These are phyloP conservation scores for Campylomormyrus tamandua DNA, from an alignment of 2,113 vertebrate species.

Conservation along the genomic window DNA sequence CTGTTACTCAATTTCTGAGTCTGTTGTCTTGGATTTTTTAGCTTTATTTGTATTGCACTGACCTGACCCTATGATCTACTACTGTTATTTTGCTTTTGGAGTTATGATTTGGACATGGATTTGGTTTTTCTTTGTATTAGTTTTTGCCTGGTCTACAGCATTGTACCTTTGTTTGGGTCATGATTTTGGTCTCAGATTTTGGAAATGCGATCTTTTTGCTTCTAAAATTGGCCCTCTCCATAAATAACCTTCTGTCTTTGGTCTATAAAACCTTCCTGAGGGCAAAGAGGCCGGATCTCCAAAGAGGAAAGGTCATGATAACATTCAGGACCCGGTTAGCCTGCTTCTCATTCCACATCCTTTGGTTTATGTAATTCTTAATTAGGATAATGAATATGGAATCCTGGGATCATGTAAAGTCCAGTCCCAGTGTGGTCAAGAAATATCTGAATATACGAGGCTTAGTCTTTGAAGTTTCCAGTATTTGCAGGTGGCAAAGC, in stretches of 20 bases:
- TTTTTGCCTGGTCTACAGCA: neutral
- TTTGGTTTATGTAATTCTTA: neutral
- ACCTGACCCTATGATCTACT: neutral
- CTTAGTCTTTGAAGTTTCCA: neutral
- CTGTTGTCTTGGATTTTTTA: neutral
- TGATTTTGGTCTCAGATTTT: neutral
- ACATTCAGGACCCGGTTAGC: slow-evolving; percentile 5
- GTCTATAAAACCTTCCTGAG: neutral
- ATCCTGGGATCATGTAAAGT: neutral
- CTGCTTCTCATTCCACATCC: neutral
- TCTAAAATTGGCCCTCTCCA: neutral
- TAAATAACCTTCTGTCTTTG: neutral
- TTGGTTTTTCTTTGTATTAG: neutral
- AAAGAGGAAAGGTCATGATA: slow-evolving; percentile 10
- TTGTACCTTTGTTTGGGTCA: neutral
- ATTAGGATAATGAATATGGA: neutral
- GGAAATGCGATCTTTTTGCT: neutral
- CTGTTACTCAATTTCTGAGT: neutral
- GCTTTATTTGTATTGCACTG: neutral
- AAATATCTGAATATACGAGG: neutral
- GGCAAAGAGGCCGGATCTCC: neutral
- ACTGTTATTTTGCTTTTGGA: neutral
- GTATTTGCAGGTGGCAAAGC: neutral
- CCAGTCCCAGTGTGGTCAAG: neutral
- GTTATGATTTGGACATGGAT: neutral